phyloP scores from a whole-genome alignment of 2,888 invertebrate genomes.

The Criorhina ranunculi region DNA sequence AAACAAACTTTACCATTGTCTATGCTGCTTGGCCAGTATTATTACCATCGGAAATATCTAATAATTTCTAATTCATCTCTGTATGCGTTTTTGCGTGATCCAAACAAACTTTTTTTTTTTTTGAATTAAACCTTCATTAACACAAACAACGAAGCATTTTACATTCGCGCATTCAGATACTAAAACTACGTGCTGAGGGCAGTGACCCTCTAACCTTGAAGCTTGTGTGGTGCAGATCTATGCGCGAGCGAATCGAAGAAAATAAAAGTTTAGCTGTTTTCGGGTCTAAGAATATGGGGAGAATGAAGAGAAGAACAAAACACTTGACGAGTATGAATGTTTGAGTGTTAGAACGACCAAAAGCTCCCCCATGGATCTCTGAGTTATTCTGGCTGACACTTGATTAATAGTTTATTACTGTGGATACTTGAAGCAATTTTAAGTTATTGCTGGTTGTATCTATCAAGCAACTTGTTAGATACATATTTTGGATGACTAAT shows the following conservation, averaged over 20 bases:
- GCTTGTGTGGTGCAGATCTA: slow-evolving; percentile 79
- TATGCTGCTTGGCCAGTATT: slow-evolving; percentile 21
- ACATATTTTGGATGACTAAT: slow-evolving; percentile 32
- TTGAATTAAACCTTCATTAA: slow-evolving; percentile 31
- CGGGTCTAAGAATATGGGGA: slow-evolving; percentile 32
- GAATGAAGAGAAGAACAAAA: slow-evolving; percentile 51
- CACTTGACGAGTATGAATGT: slow-evolving; percentile 15
- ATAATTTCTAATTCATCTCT: slow-evolving; percentile 41
- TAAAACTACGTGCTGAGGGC: slow-evolving; percentile 78
- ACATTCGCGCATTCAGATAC: slow-evolving; percentile 62
- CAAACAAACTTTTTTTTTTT: slow-evolving; percentile 5
- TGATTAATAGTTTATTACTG: slow-evolving; percentile 53
- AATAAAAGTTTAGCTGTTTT: slow-evolving; percentile 68
- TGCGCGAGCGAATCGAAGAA: slow-evolving; percentile 67
- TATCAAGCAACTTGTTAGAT: slow-evolving; percentile 5
- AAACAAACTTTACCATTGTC: slow-evolving; percentile 40
- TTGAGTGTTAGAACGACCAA: slow-evolving; percentile 28
- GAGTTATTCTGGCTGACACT: slow-evolving; percentile 49
- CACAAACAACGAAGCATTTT: slow-evolving; percentile 50
- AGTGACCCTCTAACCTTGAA: slow-evolving; percentile 84
- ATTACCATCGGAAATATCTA: slow-evolving; percentile 44
- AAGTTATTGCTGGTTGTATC: slow-evolving; percentile 10
- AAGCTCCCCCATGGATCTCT: slow-evolving; percentile 42
- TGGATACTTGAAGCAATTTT: slow-evolving; percentile 35
- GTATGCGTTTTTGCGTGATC: slow-evolving; percentile 52